Evolutionary conservation across 2,888 invertebrate genomes (phyloP).

Genomic region (Drosophila cracens): DNA sequence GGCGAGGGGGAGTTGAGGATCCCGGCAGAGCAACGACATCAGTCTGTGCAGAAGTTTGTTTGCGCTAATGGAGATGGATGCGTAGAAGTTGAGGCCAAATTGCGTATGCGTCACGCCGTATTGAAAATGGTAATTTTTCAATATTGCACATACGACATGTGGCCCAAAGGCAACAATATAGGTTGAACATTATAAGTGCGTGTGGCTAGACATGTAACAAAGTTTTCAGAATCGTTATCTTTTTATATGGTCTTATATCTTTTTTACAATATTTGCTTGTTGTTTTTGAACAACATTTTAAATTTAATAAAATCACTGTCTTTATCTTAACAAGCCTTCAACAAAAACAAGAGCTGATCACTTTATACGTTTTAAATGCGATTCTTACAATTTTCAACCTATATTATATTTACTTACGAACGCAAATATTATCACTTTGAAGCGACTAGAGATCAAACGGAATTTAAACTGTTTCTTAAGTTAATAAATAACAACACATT

Average conservation of each 20-base stretch:
- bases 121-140: slow-evolving; percentile 71
- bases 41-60: slow-evolving; percentile 63
- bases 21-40: slow-evolving; percentile 25
- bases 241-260: not conserved
- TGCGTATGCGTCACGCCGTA: slow-evolving; percentile 59
- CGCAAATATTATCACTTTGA: not conserved
- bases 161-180: slow-evolving; percentile 25
- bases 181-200: slow-evolving; percentile 10
- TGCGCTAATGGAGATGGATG: slow-evolving; percentile 79
- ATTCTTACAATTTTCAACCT: not conserved
- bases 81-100: slow-evolving; percentile 40
- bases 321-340: not conserved
- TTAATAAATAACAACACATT: not conserved
- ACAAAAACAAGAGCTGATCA: not conserved
- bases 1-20: not conserved
- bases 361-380: not conserved
- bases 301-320: not conserved
- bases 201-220: slow-evolving; percentile 5
- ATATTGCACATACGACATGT: slow-evolving; percentile 65
- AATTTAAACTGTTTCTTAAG: not conserved
- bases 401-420: not conserved
- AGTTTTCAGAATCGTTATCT: not conserved
- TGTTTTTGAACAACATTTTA: not conserved
- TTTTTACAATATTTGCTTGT: not conserved
- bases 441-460: not conserved